Conservation (phyloP, 1,140 invertebrate species). For the Agrypnia vestita region DNA sequence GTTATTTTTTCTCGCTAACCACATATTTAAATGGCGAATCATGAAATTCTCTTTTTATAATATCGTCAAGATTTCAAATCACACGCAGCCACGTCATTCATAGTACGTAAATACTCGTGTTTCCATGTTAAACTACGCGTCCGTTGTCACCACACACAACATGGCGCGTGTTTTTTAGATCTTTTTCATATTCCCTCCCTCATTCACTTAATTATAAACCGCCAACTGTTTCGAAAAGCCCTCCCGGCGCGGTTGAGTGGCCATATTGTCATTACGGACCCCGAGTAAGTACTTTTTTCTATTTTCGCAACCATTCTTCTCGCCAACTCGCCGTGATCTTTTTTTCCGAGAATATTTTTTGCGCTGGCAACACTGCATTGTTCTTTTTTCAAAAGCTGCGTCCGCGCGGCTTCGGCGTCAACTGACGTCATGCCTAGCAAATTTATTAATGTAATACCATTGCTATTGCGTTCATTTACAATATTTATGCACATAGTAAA, state of each 20-base stretch:
- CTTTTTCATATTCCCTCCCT: neutral
- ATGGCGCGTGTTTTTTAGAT: neutral
- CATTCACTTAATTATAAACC: conserved; percentile 17
- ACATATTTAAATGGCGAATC: too few relatives aligned
- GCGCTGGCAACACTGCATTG: conserved; percentile 30
- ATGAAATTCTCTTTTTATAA: too few relatives aligned
- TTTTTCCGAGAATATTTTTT: conserved; percentile 41
- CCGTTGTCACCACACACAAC: neutral
- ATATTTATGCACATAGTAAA: too few relatives aligned
- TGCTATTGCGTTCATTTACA: too few relatives aligned
- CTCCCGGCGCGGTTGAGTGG: conserved; percentile 23
- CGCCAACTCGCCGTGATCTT: conserved; percentile 42
- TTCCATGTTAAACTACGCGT: conserved; percentile 8
- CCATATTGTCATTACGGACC: conserved; percentile 24
- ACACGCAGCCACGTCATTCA: neutral
- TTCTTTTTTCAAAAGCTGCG: conserved; percentile 30
- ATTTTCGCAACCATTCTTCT: conserved; percentile 38
- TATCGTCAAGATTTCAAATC: too few relatives aligned
- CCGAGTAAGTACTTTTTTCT: conserved; percentile 24
- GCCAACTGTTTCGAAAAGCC: neutral
- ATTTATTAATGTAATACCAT: neutral
- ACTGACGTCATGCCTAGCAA: neutral
- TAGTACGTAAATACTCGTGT: neutral
- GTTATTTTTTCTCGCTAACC: too few relatives aligned
- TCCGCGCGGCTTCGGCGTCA: neutral